Conservation (phyloP, 2,113 vertebrate genomes). For the Antigone vipio region DNA sequence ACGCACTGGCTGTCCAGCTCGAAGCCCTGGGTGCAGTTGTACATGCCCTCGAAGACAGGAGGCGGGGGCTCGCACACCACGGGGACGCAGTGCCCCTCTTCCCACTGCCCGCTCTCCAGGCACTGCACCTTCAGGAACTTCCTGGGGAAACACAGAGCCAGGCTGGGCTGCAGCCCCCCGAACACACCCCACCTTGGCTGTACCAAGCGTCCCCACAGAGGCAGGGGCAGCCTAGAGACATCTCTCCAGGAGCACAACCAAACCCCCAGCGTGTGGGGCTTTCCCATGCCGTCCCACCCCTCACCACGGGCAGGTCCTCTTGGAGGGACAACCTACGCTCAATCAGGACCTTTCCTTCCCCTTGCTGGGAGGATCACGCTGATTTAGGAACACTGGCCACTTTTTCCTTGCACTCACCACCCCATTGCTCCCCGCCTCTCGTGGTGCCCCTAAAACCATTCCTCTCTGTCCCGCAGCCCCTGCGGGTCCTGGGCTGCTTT, state of each 20-base stretch:
- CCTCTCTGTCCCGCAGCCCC: not conserved
- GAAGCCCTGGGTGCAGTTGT: constrained; percentile 86
- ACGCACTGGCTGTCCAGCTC: constrained; percentile 83
- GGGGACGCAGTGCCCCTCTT: constrained; percentile 80
- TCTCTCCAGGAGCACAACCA: not conserved
- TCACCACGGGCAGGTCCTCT: fast-evolving
- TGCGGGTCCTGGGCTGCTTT: not conserved
- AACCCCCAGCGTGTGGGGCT: fast-evolving
- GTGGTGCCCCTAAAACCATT: not conserved
- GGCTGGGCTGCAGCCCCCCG: not conserved
- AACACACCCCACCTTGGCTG: not conserved
- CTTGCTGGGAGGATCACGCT: fast-evolving
- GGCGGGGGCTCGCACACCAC: constrained; percentile 84
- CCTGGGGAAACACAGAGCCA: constrained; percentile 67
- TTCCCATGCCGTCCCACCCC: not conserved
- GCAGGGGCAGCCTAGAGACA: not conserved
- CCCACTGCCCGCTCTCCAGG: constrained; percentile 86
- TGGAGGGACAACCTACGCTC: not conserved
- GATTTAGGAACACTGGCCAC: not conserved
- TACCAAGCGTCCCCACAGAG: not conserved
- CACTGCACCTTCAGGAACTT: constrained; percentile 91
- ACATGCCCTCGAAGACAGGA: constrained; percentile 91
- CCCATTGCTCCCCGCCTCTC: not conserved
- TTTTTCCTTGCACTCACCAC: not conserved
- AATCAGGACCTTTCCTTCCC: not conserved